These are phyloP conservation scores for Parnassius apollo DNA, from an alignment of 2,888 invertebrate genomes.

Conservation along the genomic window DNA sequence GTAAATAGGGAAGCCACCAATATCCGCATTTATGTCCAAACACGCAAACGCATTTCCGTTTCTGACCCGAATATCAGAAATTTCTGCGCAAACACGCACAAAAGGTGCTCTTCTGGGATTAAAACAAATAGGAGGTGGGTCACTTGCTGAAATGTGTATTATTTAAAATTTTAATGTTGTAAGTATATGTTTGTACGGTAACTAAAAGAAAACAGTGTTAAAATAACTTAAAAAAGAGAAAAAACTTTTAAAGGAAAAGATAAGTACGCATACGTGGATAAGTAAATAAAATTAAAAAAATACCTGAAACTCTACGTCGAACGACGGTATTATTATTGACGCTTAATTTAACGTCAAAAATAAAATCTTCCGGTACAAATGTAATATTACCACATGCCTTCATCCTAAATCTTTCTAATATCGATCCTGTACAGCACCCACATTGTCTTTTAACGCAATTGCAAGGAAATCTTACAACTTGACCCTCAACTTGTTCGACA, in stretches of 20 bases:
- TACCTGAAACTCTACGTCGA: slow-evolving; percentile 87
- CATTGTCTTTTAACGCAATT: slow-evolving; percentile 83
- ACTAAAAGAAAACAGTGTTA: slow-evolving; percentile 2
- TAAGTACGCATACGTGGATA: too few relatives aligned
- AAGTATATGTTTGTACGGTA: background rate
- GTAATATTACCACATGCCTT: slow-evolving; percentile 89
- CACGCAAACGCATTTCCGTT: slow-evolving; percentile 90
- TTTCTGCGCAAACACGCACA: slow-evolving; percentile 86
- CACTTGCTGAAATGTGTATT: slow-evolving; percentile 81
- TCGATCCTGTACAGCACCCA: slow-evolving; percentile 85
- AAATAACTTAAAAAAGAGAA: background rate
- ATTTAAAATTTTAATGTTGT: background rate
- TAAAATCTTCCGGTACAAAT: slow-evolving; percentile 91
- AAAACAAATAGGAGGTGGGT: slow-evolving; percentile 87
- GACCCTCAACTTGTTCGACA: slow-evolving; percentile 56
- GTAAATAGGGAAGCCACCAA: slow-evolving; percentile 80
- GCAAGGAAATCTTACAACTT: slow-evolving; percentile 82
- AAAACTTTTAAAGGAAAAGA: background rate
- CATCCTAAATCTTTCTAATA: slow-evolving; percentile 84
- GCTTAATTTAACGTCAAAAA: slow-evolving; percentile 86
- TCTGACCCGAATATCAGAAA: slow-evolving; percentile 89
- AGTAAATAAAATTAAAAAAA: slow-evolving; percentile 2
- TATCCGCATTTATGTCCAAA: slow-evolving; percentile 86
- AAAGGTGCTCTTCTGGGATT: slow-evolving; percentile 86
- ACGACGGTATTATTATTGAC: slow-evolving; percentile 88